These are phyloP conservation scores for Chrysolina oricalcia DNA, from an alignment of 2,888 invertebrate genomes.

Conservation along the genomic window DNA sequence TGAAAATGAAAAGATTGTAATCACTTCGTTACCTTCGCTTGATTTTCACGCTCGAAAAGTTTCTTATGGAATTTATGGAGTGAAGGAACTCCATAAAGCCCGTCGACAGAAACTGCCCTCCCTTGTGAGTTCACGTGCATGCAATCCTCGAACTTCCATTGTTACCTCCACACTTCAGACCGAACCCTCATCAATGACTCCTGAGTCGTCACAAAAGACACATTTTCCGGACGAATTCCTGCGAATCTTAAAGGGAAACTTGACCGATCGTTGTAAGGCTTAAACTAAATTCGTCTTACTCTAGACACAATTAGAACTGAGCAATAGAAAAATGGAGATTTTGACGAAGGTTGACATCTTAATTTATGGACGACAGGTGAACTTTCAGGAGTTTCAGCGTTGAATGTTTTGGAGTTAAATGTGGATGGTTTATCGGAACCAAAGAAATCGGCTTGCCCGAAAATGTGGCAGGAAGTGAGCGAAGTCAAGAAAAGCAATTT, in stretches of 20 bases:
- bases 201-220: slow-evolving; percentile 17
- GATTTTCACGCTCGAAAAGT: background rate
- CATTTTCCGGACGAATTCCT: slow-evolving; percentile 10
- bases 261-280: background rate
- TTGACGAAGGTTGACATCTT: slow-evolving; percentile 53
- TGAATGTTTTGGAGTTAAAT: background rate
- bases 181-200: slow-evolving; percentile 16
- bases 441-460: background rate
- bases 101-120: slow-evolving; percentile 1
- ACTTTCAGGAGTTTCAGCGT: slow-evolving; percentile 26
- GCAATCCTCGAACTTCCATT: slow-evolving; percentile 6
- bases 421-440: background rate
- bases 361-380: slow-evolving; percentile 50
- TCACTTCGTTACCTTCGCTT: background rate
- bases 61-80: background rate
- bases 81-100: slow-evolving; percentile 1
- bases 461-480: background rate
- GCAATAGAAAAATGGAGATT: slow-evolving; percentile 43
- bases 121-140: slow-evolving; percentile 15
- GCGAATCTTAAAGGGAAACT: background rate
- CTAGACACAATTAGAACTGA: slow-evolving; percentile 32
- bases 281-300: background rate
- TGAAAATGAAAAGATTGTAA: background rate
- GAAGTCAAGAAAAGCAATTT: too few species aligned
- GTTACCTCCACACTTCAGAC: slow-evolving; percentile 13